A percentile compares a stretch with the other conserved stretches of the same genome.
Conservation (phyloP, 30 jellyfish, hydroid and myxozoan species). For the Chironex yamaguchii region DNA sequence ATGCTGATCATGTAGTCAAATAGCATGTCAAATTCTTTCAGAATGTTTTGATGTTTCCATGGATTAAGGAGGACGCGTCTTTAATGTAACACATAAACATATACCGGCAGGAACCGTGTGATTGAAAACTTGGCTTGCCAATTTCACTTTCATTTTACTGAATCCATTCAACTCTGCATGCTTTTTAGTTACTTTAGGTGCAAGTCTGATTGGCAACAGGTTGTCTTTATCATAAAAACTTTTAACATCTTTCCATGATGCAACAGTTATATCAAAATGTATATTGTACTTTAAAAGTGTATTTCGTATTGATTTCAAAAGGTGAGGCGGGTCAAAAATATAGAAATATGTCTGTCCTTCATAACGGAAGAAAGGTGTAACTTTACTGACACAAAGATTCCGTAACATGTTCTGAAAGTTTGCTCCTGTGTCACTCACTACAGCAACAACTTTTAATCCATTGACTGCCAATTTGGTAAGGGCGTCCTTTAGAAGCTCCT, state of each 20-base stretch:
- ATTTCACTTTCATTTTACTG: slow-evolving; percentile 49
- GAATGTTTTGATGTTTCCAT: slow-evolving; percentile 22
- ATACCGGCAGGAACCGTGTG: slow-evolving; percentile 60
- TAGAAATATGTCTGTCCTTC: slow-evolving; percentile 1
- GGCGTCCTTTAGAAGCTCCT: slow-evolving; percentile 9
- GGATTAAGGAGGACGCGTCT: slow-evolving; percentile 30
- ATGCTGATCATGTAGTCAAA: too few species aligned
- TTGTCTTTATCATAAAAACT: slow-evolving; percentile 30
- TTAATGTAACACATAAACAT: slow-evolving; percentile 15
- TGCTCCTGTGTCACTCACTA: slow-evolving; percentile 56
- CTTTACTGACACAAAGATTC: too few species aligned
- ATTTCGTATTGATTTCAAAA: slow-evolving; percentile 18
- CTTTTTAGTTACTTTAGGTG: slow-evolving; percentile 47
- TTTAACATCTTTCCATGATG: slow-evolving; percentile 34
- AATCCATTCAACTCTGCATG: slow-evolving; percentile 13
- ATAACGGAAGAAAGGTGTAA: too few species aligned
- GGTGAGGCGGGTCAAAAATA: slow-evolving; percentile 39
- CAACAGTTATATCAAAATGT: slow-evolving; percentile 3
- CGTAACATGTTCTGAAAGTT: too few species aligned
- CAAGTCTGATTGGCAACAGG: slow-evolving; percentile 51
- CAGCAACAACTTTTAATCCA: slow-evolving; percentile 40
- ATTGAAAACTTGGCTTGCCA: slow-evolving; percentile 36
- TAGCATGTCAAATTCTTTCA: slow-evolving; percentile 4
- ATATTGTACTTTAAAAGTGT: slow-evolving; percentile 18
- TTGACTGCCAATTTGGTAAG: slow-evolving; percentile 12